A percentile compares a stretch with the other conserved stretches of the same genome.
phyloP scores from a whole-genome alignment of 2,888 invertebrate genomes.

The Ormia ochracea region DNA sequence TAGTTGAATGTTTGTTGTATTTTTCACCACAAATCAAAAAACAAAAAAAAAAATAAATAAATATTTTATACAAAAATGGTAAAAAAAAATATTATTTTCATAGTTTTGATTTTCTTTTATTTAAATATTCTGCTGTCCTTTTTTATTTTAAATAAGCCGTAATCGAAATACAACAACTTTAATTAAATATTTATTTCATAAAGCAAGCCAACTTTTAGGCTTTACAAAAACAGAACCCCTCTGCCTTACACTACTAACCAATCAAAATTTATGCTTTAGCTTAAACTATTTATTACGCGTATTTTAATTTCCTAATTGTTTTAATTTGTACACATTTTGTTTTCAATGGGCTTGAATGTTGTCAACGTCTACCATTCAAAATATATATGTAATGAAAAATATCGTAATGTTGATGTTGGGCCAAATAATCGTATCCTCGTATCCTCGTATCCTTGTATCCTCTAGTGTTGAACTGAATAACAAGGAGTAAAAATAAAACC shows the following conservation, averaged over 20 bases:
- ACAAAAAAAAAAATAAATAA: constrained; percentile 65
- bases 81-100: not conserved
- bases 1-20: constrained; percentile 56
- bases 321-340: constrained; percentile 12
- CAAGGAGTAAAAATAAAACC: constrained; percentile 12
- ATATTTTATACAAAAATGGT: too few species aligned
- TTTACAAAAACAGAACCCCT: not conserved
- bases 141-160: constrained; percentile 4
- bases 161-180: not conserved
- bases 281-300: constrained; percentile 2
- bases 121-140: not conserved
- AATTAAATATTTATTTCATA: not conserved
- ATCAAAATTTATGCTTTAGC: constrained; percentile 21
- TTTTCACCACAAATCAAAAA: constrained; percentile 39
- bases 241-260: constrained; percentile 1
- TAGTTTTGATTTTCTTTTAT: constrained; percentile 53
- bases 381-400: constrained; percentile 76
- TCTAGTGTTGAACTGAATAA: constrained; percentile 32
- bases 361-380: constrained; percentile 73
- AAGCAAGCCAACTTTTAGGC: constrained; percentile 37
- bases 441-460: too few species aligned
- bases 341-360: constrained; percentile 52
- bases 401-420: constrained; percentile 76
- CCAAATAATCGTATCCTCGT: too few species aligned
- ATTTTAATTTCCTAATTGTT: not conserved